These are phyloP conservation scores for Eilema griseolum DNA, from an alignment of 2,888 invertebrate species.

Conservation along the genomic window DNA sequence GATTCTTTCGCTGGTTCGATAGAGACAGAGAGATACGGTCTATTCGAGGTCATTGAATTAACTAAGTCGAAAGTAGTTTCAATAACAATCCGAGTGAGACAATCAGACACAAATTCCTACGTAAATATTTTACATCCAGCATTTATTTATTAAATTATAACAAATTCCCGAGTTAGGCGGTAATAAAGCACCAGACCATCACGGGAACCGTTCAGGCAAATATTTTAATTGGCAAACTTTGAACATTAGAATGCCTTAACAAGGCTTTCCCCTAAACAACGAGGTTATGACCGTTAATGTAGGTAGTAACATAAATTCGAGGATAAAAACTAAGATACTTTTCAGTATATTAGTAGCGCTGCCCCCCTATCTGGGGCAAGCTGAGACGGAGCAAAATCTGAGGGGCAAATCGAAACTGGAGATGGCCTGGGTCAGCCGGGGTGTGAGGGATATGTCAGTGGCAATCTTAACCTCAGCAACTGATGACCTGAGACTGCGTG, in stretches of 20 bases:
- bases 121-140: background rate
- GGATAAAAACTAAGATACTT: slow-evolving; percentile 1
- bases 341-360: no score
- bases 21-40: no score
- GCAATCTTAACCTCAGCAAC: no score
- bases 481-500: no score
- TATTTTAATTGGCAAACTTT: slow-evolving; percentile 25
- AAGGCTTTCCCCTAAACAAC: background rate
- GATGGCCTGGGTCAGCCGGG: no score
- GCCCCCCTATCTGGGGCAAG: no score
- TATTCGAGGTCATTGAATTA: no score
- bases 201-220: slow-evolving; percentile 15
- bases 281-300: background rate
- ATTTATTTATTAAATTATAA: slow-evolving; percentile 22
- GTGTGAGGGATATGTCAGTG: no score
- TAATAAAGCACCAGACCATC: slow-evolving; percentile 12
- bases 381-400: no score
- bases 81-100: background rate
- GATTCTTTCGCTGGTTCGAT: no score
- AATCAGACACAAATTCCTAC: background rate
- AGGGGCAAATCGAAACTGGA: no score
- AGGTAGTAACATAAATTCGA: background rate
- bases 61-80: background rate
- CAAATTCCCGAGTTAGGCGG: slow-evolving; percentile 15
- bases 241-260: slow-evolving; percentile 16